Conservation (phyloP, 2,113 vertebrate genomes). For the Puma concolor region DNA sequence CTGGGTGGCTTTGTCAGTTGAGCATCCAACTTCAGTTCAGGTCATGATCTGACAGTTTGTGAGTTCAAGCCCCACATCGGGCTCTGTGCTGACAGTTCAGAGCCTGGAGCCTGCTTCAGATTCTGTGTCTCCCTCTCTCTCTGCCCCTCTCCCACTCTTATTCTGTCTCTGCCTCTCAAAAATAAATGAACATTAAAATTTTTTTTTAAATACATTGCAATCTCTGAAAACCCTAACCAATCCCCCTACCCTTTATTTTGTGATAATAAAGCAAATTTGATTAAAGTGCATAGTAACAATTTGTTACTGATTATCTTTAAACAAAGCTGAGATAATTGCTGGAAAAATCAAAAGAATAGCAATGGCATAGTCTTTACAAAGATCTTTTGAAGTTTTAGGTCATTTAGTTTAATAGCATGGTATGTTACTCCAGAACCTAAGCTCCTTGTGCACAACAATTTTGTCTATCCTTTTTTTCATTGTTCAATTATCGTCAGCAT, state of each 20-base stretch:
- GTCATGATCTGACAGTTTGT: too few species aligned
- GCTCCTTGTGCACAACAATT: not conserved
- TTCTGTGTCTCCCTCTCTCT: too few species aligned
- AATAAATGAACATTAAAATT: too few species aligned
- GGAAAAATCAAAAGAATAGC: not conserved
- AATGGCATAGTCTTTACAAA: not conserved
- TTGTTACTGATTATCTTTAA: not conserved
- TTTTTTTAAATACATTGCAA: not conserved
- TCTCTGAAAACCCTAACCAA: not conserved
- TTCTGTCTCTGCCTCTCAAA: too few species aligned
- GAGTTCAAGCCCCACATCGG: too few species aligned
- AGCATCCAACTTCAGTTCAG: too few species aligned
- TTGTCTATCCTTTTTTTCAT: not conserved
- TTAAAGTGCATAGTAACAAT: not conserved
- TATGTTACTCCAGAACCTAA: not conserved
- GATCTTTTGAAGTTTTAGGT: not conserved
- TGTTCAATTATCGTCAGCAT: not conserved
- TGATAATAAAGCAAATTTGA: not conserved
- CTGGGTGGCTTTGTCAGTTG: too few species aligned
- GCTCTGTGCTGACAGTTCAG: too few species aligned
- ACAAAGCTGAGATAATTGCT: not conserved
- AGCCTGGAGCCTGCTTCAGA: too few species aligned
- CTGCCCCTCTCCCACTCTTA: too few species aligned
- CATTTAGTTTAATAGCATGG: not conserved
- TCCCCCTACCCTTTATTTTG: not conserved